Conservation (phyloP, 2,797 vertebrate genomes). For the Otus scops region DNA sequence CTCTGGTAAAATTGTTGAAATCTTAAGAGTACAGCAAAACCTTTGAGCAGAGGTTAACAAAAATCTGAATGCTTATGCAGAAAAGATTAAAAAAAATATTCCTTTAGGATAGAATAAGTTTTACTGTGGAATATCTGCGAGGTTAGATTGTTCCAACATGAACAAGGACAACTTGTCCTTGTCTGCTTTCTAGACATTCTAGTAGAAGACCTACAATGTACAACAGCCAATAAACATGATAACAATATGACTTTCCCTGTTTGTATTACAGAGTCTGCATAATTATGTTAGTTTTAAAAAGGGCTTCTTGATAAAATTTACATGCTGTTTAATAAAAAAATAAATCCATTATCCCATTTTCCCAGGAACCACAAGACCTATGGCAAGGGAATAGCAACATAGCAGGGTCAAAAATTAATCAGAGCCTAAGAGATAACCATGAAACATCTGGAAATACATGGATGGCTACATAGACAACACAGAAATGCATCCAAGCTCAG, state of each 20-base stretch:
- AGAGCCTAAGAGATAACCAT: background rate
- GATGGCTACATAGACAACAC: background rate
- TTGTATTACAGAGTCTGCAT: background rate
- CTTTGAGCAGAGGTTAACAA: background rate
- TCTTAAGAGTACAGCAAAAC: background rate
- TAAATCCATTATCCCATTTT: background rate
- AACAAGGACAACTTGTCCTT: background rate
- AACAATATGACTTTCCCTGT: background rate
- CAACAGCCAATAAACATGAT: background rate
- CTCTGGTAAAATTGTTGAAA: background rate
- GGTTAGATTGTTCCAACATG: background rate
- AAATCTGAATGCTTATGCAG: background rate
- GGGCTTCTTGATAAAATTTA: background rate
- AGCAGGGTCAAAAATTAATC: background rate
- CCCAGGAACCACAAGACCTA: background rate
- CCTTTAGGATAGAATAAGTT: background rate
- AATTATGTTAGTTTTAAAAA: background rate
- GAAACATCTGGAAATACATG: background rate
- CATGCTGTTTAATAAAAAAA: background rate
- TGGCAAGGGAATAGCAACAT: background rate
- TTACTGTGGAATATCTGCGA: background rate
- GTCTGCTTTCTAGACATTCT: background rate
- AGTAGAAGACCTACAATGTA: background rate
- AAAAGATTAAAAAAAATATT: background rate
- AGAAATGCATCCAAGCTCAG: background rate